Conservation (phyloP, 2,888 invertebrate species). For the Sycophila texana region DNA sequence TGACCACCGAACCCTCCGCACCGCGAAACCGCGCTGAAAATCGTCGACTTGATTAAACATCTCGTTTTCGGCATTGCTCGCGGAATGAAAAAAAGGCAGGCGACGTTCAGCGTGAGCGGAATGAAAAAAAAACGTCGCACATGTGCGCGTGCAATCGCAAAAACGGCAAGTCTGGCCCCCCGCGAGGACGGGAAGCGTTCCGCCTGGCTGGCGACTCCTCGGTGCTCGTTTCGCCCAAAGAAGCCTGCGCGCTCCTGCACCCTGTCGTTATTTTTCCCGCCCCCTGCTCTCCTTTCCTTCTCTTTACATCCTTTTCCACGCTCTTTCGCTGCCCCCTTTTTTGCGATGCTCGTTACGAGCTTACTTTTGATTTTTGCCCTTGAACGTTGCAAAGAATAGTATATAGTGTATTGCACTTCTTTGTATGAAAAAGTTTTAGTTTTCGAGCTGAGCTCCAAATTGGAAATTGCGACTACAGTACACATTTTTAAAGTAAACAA, state of each 20-base stretch:
- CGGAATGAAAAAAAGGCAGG: constrained; percentile 3
- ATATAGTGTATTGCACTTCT: too few species aligned
- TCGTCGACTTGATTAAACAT: constrained; percentile 28
- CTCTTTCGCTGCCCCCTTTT: neutral
- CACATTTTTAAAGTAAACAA: too few species aligned
- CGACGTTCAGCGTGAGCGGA: constrained; percentile 21
- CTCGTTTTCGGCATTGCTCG: constrained; percentile 23
- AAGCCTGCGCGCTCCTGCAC: constrained; percentile 26
- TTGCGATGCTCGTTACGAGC: neutral
- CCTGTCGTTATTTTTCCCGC: constrained; percentile 1
- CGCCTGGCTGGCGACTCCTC: constrained; percentile 48
- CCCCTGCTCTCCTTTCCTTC: neutral
- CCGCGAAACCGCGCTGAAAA: neutral
- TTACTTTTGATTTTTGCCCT: too few species aligned
- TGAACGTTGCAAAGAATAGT: too few species aligned
- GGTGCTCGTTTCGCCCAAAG: constrained; percentile 9
- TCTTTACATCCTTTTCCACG: neutral
- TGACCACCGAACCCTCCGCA: neutral
- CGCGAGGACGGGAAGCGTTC: constrained; percentile 26
- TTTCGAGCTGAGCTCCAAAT: too few species aligned
- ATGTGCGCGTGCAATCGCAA: constrained; percentile 25
- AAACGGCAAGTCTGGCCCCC: constrained; percentile 21
- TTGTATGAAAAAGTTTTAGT: too few species aligned
- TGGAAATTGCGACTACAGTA: too few species aligned
- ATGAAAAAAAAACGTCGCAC: constrained; percentile 14